Conservation (phyloP, 2,113 vertebrate species). For the Tylochromis polylepis region DNA sequence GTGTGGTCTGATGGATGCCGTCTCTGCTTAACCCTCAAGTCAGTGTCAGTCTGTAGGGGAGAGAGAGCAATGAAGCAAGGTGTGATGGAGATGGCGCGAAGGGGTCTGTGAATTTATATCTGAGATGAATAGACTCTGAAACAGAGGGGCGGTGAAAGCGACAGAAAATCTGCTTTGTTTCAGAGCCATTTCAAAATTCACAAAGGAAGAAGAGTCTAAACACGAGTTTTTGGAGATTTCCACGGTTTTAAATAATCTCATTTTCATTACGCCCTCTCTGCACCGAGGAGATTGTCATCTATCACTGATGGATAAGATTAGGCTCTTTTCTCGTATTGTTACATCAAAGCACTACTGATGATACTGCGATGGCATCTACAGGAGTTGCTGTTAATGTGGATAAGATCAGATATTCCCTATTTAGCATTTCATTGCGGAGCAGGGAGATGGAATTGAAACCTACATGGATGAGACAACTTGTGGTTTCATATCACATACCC, state of each 20-base stretch:
- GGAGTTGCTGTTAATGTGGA: background rate
- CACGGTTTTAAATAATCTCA: background rate
- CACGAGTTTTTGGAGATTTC: background rate
- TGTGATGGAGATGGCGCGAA: background rate
- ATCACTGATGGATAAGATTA: slow-evolving; percentile 7
- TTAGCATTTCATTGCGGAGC: background rate
- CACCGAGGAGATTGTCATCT: background rate
- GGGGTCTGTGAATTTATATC: background rate
- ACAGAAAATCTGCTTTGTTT: background rate
- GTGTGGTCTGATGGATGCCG: background rate
- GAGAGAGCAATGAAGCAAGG: background rate
- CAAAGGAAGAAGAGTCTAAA: background rate
- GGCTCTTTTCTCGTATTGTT: background rate
- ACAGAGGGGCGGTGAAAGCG: background rate
- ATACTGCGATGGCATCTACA: background rate
- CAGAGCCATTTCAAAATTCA: background rate
- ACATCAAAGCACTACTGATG: background rate
- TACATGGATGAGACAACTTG: background rate
- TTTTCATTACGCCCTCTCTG: background rate
- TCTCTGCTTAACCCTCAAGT: slow-evolving; percentile 2
- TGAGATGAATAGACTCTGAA: background rate
- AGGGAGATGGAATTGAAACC: background rate
- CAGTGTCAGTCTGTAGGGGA: background rate
- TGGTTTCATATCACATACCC: background rate
- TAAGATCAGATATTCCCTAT: background rate